phyloP scores from a whole-genome alignment of 2,888 invertebrate species.

The Gryllus longicercus region DNA sequence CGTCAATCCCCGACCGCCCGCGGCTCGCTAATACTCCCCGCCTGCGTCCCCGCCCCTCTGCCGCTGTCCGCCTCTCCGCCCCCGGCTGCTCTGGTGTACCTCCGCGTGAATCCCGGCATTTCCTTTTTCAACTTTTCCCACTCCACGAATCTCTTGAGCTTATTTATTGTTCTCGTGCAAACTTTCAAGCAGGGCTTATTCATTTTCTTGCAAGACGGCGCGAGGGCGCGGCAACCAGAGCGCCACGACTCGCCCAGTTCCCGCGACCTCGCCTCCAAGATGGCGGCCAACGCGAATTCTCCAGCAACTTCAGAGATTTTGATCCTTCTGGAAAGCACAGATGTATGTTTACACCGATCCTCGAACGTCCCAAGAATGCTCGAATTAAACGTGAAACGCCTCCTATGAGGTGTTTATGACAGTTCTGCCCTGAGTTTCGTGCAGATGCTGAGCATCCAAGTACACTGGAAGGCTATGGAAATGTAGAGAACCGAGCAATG shows the following conservation, averaged over 20 bases:
- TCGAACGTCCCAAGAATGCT: neutral
- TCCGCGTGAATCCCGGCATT: constrained; percentile 17
- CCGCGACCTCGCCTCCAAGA: neutral
- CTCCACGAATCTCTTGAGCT: constrained; percentile 17
- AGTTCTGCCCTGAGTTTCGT: neutral
- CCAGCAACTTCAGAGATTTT: neutral
- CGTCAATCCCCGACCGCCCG: constrained; percentile 23
- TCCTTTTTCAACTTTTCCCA: constrained; percentile 17
- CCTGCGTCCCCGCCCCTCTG: neutral
- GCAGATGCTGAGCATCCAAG: no score
- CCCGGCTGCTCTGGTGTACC: neutral
- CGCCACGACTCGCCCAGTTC: neutral
- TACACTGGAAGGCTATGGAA: no score
- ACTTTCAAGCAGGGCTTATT: constrained; percentile 17
- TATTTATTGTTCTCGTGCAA: constrained; percentile 18
- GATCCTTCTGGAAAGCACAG: neutral
- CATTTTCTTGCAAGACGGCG: constrained; percentile 5
- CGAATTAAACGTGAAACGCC: neutral
- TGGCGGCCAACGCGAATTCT: neutral
- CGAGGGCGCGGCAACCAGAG: constrained; percentile 23
- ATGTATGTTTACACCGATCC: constrained; percentile 11
- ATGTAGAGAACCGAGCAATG: no score
- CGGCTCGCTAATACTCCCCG: constrained; percentile 25
- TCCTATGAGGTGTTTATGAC: neutral
- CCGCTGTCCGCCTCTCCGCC: neutral